These are phyloP conservation scores for Orchesella flavescens DNA, from an alignment of 2,888 invertebrate genomes.

Conservation along the genomic window DNA sequence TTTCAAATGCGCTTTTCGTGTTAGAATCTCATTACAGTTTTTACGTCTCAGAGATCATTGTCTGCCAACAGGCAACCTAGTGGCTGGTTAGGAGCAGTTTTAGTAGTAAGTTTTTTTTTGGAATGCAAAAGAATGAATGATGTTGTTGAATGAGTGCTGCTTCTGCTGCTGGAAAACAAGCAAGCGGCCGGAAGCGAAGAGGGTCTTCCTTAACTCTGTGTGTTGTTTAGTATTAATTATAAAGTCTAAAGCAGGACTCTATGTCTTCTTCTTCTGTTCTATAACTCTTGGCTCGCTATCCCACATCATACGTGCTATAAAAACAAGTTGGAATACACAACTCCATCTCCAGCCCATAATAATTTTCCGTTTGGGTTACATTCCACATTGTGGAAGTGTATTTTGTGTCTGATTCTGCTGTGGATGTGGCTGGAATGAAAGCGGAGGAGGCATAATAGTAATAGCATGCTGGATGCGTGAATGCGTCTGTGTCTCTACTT, in stretches of 20 bases:
- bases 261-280: background rate
- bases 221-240: conserved; percentile 6
- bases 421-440: too few species aligned
- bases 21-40: conserved; percentile 55
- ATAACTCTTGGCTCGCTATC: too few species aligned
- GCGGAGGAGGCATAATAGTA: too few species aligned
- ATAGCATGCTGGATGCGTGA: background rate
- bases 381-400: background rate
- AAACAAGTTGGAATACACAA: too few species aligned
- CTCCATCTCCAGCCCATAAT: background rate
- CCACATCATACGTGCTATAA: too few species aligned
- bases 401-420: background rate
- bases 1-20: conserved; percentile 54
- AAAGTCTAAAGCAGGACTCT: background rate
- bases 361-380: background rate
- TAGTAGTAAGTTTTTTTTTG: background rate
- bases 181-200: conserved; percentile 31
- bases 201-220: background rate
- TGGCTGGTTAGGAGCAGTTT: background rate
- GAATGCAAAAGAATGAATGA: conserved; percentile 29
- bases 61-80: conserved; percentile 35
- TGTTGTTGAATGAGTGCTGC: conserved; percentile 1
- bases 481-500: background rate
- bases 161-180: conserved; percentile 12
- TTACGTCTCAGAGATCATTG: conserved; percentile 44